phyloP scores from a whole-genome alignment of 2,888 invertebrate genomes.

The Cantharis lateralis region DNA sequence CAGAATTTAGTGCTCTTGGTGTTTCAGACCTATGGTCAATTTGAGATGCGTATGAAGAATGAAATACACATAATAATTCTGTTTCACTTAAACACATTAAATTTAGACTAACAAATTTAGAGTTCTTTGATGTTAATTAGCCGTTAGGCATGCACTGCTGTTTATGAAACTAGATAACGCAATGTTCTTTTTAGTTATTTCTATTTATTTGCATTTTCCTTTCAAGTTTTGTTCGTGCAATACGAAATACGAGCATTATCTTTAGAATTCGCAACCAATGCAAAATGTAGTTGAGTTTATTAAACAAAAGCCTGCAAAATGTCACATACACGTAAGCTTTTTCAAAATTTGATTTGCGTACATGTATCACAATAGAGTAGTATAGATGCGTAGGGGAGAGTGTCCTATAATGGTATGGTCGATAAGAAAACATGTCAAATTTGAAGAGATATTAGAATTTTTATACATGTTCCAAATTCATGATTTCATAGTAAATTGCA shows the following conservation, averaged over 20 bases:
- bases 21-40: background rate
- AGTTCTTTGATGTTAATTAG: background rate
- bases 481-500: too few relatives aligned
- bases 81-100: background rate
- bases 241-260: background rate
- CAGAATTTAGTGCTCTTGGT: background rate
- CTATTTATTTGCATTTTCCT: background rate
- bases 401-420: too few relatives aligned
- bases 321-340: background rate
- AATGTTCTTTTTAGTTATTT: background rate
- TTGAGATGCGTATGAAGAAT: background rate
- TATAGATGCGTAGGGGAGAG: too few relatives aligned
- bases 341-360: background rate
- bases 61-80: background rate
- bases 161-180: background rate
- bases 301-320: background rate
- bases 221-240: background rate
- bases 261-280: background rate
- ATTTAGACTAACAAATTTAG: background rate
- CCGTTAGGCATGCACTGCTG: background rate
- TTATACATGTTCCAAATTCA: too few relatives aligned
- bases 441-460: too few relatives aligned
- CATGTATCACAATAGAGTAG: too few relatives aligned
- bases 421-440: too few relatives aligned
- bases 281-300: background rate